phyloP scores from a whole-genome alignment of 1,140 invertebrate species.

The Panagrolaimus sp. region DNA sequence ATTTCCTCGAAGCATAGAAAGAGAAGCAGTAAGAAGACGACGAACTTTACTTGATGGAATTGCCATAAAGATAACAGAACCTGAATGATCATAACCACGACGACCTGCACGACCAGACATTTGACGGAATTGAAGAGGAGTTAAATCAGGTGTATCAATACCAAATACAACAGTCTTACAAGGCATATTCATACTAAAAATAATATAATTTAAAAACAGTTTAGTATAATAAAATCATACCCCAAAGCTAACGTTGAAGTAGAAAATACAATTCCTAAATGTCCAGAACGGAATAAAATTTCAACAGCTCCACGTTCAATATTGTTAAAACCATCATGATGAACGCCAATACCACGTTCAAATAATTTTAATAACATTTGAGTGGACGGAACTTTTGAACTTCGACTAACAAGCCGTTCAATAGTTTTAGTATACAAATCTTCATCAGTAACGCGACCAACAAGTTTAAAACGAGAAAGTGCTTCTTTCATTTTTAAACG shows the following conservation, averaged over 20 bases:
- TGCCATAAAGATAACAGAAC: constrained; percentile 56
- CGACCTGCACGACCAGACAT: constrained; percentile 57
- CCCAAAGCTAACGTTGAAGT: constrained; percentile 55
- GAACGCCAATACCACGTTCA: constrained; percentile 56
- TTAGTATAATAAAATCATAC: constrained; percentile 22
- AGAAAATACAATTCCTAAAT: constrained; percentile 53
- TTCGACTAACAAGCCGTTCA: constrained; percentile 22
- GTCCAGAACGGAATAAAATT: constrained; percentile 53
- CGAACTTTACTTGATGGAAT: constrained; percentile 56
- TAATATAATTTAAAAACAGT: background rate
- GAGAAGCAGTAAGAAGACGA: constrained; percentile 51
- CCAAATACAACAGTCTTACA: constrained; percentile 58
- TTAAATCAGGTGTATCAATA: constrained; percentile 52
- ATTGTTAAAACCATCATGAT: constrained; percentile 52
- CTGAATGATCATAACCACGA: constrained; percentile 57
- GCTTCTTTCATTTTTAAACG: constrained; percentile 44
- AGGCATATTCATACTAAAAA: constrained; percentile 57
- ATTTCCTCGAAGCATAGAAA: constrained; percentile 56
- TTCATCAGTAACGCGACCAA: constrained; percentile 33
- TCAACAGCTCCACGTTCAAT: constrained; percentile 51
- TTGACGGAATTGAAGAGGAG: constrained; percentile 57
- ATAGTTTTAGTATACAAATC: constrained; percentile 43
- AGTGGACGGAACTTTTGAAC: constrained; percentile 18
- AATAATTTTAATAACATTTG: constrained; percentile 45
- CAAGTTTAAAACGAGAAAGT: constrained; percentile 51